Base-by-base conservation (phyloP, 2,888 invertebrate genomes). In the Phragmatobia fuliginosa region DNA sequence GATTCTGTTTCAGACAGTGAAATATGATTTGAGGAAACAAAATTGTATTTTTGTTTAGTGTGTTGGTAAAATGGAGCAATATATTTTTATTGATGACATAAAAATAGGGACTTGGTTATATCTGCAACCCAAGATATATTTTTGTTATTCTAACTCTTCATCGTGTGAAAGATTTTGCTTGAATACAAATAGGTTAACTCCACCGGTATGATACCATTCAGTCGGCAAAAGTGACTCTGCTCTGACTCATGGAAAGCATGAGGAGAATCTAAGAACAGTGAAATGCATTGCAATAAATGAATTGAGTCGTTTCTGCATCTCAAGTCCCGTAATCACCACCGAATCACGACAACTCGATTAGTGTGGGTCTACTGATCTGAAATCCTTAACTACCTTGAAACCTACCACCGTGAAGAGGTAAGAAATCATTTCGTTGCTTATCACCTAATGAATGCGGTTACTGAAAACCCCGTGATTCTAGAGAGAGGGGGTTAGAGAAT, bases 1-100 rank as follows among this genome's bases (percentile, higher is more conserved):
- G 31, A 32, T 60, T 33, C 33, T 60, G 59, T 60, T 60, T 60
- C 21, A 10, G 31, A 60, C 56, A 56, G 56, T 56, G 67, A 61
- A 58, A 67, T 32, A 61, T 67, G 60, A 28, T 45, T 67, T 67
- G 61, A 41, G 45, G 33, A 56, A 56, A 28, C 52, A 56, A 56
- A 25, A 56, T 56, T 25, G 28, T 59, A 45, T 59, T 59, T 59
- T 28, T 59, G 36, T 38, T 31, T 32, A 16, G 21, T 38, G n/a
- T n/a, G 8, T 60, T 60, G 60, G 60, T 33, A 33, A 31, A 60
- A 60, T 52, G 5, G 16, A 56, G 28, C 14, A 56, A 56, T 56
- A 56, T 56, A 16, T 56, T 25, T 56, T 25, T 56, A 56, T 56
- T 56, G 28, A 49, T 49, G n/a, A 21, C 45, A 49, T 49, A 49